Evolutionary conservation across 2,888 invertebrate genomes (phyloP).

Genomic region (Dicycla oo): DNA sequence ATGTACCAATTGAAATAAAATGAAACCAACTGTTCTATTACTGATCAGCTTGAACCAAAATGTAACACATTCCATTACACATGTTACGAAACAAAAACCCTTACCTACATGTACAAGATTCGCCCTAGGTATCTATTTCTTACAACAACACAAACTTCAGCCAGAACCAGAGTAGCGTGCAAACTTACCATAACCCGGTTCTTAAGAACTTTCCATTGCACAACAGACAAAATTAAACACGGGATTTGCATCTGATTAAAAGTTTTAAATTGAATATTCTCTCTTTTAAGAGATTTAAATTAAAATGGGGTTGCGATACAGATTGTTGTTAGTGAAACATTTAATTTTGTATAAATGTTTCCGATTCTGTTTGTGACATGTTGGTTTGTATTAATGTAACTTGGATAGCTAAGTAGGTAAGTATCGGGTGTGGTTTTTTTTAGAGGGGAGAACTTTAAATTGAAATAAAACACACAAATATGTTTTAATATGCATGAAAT

Average conservation of each 20-base stretch:
- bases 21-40: neutral
- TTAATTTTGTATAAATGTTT: conserved; percentile 39
- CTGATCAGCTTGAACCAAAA: neutral
- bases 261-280: conserved; percentile 71
- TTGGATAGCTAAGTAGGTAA: neutral
- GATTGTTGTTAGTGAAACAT: conserved; percentile 48
- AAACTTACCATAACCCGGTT: conserved; percentile 48
- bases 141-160: conserved; percentile 15
- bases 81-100: neutral
- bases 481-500: too few species aligned
- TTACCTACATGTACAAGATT: neutral
- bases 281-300: conserved; percentile 54
- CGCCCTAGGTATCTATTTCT: conserved; percentile 6
- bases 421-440: too few species aligned
- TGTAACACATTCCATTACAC: neutral
- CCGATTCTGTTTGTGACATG: conserved; percentile 32
- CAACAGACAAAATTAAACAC: conserved; percentile 62
- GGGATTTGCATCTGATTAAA: conserved; percentile 71
- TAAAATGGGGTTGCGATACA: conserved; percentile 52
- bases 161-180: conserved; percentile 17
- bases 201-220: conserved; percentile 50
- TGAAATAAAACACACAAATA: too few species aligned
- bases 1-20: too few species aligned
- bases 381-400: neutral
- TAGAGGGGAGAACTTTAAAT: too few species aligned